These are phyloP conservation scores for Caenorhabditis brenneri DNA, from an alignment of 1,140 invertebrate species.

Conservation along the genomic window DNA sequence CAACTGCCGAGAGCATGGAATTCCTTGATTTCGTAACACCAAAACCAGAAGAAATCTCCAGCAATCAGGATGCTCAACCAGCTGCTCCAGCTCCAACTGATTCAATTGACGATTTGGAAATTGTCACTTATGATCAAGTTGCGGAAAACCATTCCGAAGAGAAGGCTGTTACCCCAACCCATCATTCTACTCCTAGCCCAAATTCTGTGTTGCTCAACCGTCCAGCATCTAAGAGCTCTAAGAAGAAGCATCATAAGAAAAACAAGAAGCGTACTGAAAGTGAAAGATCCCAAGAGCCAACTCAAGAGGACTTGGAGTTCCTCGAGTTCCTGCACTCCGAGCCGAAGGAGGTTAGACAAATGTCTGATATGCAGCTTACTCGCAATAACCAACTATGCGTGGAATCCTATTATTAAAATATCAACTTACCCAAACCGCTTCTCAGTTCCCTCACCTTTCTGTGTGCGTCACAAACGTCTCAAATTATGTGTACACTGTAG, in stretches of 20 bases:
- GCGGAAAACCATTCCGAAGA: neutral
- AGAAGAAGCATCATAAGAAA: constrained; percentile 33
- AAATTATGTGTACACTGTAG: neutral
- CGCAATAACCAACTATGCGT: neutral
- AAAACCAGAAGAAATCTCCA: neutral
- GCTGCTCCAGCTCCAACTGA: neutral
- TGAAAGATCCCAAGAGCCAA: neutral
- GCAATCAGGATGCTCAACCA: neutral
- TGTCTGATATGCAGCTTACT: constrained; percentile 13
- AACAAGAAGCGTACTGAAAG: constrained; percentile 11
- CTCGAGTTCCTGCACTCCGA: constrained; percentile 35
- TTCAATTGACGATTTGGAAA: constrained; percentile 2
- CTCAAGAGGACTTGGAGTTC: constrained; percentile 33
- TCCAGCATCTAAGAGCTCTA: neutral
- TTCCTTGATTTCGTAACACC: constrained; percentile 46
- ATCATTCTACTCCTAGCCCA: neutral
- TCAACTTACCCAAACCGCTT: constrained; percentile 23
- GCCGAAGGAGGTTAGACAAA: constrained; percentile 15
- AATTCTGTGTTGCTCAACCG: constrained; percentile 6
- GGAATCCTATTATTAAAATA: neutral
- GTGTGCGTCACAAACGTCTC: neutral
- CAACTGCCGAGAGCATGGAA: constrained; percentile 17
- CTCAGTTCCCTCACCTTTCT: constrained; percentile 31
- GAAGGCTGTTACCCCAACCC: neutral
- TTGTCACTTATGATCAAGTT: neutral